Percentiles rank a stretch among this genome's conserved stretches.
Evolutionary conservation across 2,113 vertebrate genomes (phyloP).

Genomic region (Corvus moneduloides): DNA sequence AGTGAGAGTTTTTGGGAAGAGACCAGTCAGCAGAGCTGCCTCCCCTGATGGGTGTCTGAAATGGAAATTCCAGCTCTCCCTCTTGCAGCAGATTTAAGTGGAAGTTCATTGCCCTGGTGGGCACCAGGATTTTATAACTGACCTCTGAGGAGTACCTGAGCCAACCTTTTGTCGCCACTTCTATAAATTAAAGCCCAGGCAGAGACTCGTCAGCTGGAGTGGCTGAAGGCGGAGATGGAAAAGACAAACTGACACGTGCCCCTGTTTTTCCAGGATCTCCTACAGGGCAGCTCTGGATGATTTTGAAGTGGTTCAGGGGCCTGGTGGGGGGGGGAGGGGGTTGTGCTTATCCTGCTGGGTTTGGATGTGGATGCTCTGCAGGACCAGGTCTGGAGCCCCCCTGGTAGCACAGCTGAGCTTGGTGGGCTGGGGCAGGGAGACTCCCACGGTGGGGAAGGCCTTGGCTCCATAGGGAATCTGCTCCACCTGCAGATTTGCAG

Average conservation of each 20-base stretch:
- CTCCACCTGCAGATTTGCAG: background rate
- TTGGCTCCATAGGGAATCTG: background rate
- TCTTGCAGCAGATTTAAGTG: background rate
- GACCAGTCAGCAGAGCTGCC: background rate
- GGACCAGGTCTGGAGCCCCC: background rate
- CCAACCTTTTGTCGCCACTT: background rate
- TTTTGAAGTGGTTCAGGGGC: background rate
- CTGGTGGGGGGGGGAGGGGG: too few species aligned
- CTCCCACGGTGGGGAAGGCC: rapidly evolving
- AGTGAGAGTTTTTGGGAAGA: background rate
- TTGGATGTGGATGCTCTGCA: background rate
- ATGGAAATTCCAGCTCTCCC: background rate
- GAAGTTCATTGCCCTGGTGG: background rate
- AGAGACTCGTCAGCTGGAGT: background rate
- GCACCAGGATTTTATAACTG: background rate
- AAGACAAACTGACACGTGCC: background rate
- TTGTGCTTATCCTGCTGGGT: background rate
- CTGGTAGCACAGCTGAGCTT: rapidly evolving
- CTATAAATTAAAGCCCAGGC: background rate
- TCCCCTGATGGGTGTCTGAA: background rate
- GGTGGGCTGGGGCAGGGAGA: background rate
- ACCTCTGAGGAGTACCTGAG: background rate
- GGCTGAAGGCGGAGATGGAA: background rate
- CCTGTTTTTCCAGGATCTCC: too few species aligned
- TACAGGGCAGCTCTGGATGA: background rate